phyloP scores from a whole-genome alignment of 2,888 invertebrate genomes.

The Thecocarcelia acutangulata region DNA sequence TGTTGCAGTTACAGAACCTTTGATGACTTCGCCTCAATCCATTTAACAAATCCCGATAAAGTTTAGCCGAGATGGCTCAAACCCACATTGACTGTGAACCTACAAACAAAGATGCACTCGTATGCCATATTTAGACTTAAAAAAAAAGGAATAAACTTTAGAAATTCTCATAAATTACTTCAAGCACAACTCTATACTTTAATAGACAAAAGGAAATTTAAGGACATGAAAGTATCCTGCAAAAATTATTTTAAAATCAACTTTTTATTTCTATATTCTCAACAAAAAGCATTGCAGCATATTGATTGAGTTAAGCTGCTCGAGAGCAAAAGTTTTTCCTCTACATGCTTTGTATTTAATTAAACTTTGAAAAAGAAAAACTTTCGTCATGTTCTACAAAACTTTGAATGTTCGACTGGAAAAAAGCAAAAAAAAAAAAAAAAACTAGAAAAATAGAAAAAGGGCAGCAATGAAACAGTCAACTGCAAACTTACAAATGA shows the following conservation, averaged over 20 bases:
- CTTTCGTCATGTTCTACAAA: constrained; percentile 53
- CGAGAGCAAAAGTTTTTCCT: constrained; percentile 51
- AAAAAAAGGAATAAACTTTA: background rate
- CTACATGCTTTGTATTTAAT: constrained; percentile 65
- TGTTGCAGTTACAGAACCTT: no score
- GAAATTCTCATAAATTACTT: constrained; percentile 8
- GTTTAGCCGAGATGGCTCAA: no score
- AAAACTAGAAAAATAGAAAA: constrained; percentile 8
- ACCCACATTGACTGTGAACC: no score
- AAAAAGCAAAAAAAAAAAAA: constrained; percentile 4
- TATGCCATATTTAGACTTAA: background rate
- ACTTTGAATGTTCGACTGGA: constrained; percentile 39
- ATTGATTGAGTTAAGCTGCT: constrained; percentile 55
- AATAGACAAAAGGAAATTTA: constrained; percentile 34
- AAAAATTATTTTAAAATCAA: constrained; percentile 36
- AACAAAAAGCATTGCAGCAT: constrained; percentile 31
- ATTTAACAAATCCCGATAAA: no score
- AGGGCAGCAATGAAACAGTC: constrained; percentile 21
- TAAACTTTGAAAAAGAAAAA: constrained; percentile 58
- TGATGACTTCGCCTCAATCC: no score
- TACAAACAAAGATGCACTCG: no score
- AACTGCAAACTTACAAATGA: constrained; percentile 37
- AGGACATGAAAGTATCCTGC: constrained; percentile 32
- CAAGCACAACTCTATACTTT: background rate
- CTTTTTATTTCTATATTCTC: constrained; percentile 8